These are phyloP conservation scores for Ellobius talpinus DNA, from an alignment of 2,113 vertebrate genomes.

Conservation along the genomic window DNA sequence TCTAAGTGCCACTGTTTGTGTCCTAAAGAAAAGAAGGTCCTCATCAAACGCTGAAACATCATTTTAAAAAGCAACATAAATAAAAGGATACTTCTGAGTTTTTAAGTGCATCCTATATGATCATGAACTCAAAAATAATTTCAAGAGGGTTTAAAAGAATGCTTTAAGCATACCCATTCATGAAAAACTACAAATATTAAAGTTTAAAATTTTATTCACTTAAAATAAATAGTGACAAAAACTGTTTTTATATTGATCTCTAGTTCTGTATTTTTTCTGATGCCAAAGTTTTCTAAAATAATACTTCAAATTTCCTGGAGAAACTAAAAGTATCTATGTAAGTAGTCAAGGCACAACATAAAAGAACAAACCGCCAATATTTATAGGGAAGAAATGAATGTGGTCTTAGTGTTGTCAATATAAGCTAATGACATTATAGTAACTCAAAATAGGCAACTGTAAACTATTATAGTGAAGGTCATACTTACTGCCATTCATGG, in stretches of 20 bases:
- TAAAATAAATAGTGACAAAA: slow-evolving; percentile 28
- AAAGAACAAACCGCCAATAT: slow-evolving; percentile 22
- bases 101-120: neutral
- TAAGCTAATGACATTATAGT: slow-evolving; percentile 11
- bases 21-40: neutral
- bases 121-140: slow-evolving; percentile 47
- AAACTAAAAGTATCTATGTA: slow-evolving; percentile 36
- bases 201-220: slow-evolving; percentile 19
- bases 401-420: neutral
- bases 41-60: neutral
- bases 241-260: neutral
- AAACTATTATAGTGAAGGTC: neutral
- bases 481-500: neutral
- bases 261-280: slow-evolving; percentile 40
- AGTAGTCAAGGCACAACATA: slow-evolving; percentile 23
- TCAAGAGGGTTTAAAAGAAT: neutral
- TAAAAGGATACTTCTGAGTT: slow-evolving; percentile 14
- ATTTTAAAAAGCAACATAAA: slow-evolving; percentile 28
- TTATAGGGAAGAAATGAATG: neutral
- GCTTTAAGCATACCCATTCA: neutral
- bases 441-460: neutral
- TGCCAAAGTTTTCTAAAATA: slow-evolving; percentile 26
- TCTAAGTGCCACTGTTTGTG: slow-evolving; percentile 52
- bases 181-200: slow-evolving; percentile 29
- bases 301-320: slow-evolving; percentile 33